phyloP scores from a whole-genome alignment of 35 echinoderm and acorn worm genomes.

The Apostichopus japonicus region DNA sequence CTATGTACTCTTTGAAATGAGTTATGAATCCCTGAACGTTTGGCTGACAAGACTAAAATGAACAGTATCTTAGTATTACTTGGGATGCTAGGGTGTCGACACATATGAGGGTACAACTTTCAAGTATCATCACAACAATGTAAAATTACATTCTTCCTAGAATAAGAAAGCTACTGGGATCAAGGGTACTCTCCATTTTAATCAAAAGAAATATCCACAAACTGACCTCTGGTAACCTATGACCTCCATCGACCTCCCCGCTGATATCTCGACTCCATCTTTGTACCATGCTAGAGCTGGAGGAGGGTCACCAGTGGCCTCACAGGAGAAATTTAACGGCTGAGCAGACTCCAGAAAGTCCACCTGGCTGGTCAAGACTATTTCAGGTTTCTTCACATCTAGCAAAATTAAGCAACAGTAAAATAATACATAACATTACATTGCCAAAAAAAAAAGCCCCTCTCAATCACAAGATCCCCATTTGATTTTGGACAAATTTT shows the following conservation, averaged over 20 bases:
- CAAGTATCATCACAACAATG: too few relatives aligned
- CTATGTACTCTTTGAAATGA: too few relatives aligned
- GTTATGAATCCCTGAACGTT: too few relatives aligned
- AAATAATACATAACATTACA: too few relatives aligned
- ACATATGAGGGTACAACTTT: background rate
- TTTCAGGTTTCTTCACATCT: slow-evolving; percentile 61
- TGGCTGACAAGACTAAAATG: background rate
- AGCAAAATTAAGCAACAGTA: background rate
- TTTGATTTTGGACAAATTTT: too few relatives aligned
- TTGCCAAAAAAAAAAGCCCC: too few relatives aligned
- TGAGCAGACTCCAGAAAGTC: background rate
- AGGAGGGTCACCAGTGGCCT: slow-evolving; percentile 60
- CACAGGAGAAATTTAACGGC: slow-evolving; percentile 40
- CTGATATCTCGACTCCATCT: slow-evolving; percentile 44
- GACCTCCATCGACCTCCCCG: background rate
- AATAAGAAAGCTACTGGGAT: too few relatives aligned
- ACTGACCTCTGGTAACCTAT: slow-evolving; percentile 30
- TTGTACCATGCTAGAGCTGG: slow-evolving; percentile 74
- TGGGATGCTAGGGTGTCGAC: background rate
- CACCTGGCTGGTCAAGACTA: background rate
- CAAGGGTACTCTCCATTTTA: too few relatives aligned
- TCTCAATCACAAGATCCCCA: too few relatives aligned
- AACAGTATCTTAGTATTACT: background rate
- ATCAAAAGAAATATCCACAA: too few relatives aligned
- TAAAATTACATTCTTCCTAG: too few relatives aligned